Evolutionary conservation across 2,888 invertebrate species (phyloP).

Genomic region (Limnephilus rhombicus): DNA sequence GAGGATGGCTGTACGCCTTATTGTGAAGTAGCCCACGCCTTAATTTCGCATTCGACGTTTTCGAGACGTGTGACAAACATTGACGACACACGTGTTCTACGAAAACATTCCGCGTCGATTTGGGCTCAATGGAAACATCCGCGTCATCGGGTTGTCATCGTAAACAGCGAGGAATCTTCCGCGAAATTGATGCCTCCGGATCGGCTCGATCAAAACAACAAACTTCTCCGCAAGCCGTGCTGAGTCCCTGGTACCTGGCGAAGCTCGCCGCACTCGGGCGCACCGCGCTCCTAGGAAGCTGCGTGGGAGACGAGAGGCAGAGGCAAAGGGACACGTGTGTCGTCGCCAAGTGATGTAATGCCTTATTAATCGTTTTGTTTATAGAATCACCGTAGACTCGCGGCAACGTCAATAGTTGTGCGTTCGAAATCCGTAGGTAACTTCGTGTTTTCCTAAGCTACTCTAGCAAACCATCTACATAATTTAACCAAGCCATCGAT

Average conservation of each 20-base stretch:
- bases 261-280: not conserved
- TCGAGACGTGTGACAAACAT: constrained; percentile 45
- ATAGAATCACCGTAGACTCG: not conserved
- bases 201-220: not conserved
- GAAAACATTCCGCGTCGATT: constrained; percentile 48
- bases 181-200: not conserved
- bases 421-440: not conserved
- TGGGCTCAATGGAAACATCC: constrained; percentile 46
- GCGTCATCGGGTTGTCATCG: constrained; percentile 40
- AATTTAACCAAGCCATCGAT: not conserved
- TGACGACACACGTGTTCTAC: constrained; percentile 30
- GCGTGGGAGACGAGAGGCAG: constrained; percentile 24
- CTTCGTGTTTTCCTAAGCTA: not conserved
- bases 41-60: not conserved
- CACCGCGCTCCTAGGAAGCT: not conserved
- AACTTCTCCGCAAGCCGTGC: not conserved
- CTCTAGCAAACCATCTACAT: not conserved
- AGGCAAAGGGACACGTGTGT: constrained; percentile 11
- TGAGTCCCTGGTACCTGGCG: not conserved
- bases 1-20: not conserved
- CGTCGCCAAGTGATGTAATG: not conserved
- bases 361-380: constrained; percentile 44
- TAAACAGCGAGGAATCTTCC: constrained; percentile 7
- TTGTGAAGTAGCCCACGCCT: not conserved
- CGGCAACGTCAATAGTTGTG: not conserved